These are phyloP conservation scores for Pithys albifrons DNA, from an alignment of 2,113 vertebrate species.

Conservation along the genomic window DNA sequence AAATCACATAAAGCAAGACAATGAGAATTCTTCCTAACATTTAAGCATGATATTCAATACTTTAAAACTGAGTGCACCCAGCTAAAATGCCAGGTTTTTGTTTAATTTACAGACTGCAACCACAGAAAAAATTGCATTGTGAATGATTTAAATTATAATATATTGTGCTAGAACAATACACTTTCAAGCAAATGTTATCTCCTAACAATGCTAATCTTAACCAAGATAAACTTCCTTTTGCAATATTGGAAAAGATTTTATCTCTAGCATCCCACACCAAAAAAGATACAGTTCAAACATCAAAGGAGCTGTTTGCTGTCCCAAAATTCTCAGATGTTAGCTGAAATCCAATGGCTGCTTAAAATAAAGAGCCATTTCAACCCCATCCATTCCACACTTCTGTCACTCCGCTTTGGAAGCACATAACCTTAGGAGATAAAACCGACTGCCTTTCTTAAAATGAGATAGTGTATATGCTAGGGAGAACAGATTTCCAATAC, in stretches of 20 bases:
- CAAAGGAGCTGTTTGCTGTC: neutral
- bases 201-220: neutral
- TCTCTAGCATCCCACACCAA: neutral
- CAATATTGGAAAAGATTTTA: neutral
- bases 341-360: neutral
- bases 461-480: neutral
- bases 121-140: neutral
- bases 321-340: neutral
- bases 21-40: neutral
- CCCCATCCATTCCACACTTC: neutral
- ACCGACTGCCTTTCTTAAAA: neutral
- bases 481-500: neutral
- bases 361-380: neutral
- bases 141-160: neutral
- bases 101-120: neutral
- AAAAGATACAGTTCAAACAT: neutral
- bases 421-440: neutral
- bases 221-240: neutral
- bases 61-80: neutral
- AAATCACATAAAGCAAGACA: neutral
- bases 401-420: neutral
- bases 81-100: neutral
- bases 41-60: neutral
- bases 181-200: neutral
- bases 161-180: neutral